A percentile compares a stretch with the other conserved stretches of the same genome.
phyloP scores from a whole-genome alignment of 2,113 vertebrate genomes.

The Echinops telfairi region DNA sequence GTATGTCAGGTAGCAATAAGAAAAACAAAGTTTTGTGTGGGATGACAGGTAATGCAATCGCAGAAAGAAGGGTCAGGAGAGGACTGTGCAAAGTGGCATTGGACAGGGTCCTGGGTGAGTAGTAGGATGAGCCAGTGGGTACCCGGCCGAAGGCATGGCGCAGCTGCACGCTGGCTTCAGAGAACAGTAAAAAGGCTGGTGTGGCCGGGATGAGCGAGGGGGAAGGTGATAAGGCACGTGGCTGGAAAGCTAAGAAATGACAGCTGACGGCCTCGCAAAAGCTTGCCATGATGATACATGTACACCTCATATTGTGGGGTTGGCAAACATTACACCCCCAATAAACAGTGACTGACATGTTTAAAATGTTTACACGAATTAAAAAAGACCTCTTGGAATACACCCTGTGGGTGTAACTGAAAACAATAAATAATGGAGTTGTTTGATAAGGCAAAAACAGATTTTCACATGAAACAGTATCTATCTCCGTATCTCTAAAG shows the following conservation, averaged over 20 bases:
- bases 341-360: background rate
- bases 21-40: background rate
- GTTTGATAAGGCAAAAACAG: background rate
- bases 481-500: conserved; percentile 26
- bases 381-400: conserved; percentile 2
- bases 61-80: background rate
- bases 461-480: background rate
- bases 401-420: background rate
- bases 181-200: background rate
- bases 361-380: background rate
- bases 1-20: background rate
- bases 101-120: background rate
- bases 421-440: background rate
- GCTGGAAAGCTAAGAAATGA: background rate
- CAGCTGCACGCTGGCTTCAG: background rate
- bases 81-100: background rate
- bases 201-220: background rate
- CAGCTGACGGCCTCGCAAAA: background rate
- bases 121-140: background rate
- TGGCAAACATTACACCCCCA: background rate
- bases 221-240: background rate
- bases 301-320: background rate
- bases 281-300: background rate
- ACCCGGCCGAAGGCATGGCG: background rate
- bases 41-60: background rate